phyloP scores from a whole-genome alignment of 2,797 vertebrate species.

The Platalea minor region DNA sequence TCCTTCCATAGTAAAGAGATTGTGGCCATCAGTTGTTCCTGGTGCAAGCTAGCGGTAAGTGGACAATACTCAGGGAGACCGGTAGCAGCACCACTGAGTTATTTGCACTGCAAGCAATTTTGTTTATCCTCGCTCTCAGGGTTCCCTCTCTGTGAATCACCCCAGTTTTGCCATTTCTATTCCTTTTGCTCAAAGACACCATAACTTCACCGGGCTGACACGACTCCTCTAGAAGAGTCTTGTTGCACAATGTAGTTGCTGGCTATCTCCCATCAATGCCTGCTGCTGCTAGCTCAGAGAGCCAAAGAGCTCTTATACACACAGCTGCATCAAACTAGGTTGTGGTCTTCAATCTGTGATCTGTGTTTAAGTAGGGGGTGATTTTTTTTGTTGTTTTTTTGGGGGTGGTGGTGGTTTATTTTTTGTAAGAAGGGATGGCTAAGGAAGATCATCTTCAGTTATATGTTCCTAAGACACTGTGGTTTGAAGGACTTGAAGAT shows the following conservation, averaged over 20 bases:
- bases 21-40: slow-evolving; percentile 98
- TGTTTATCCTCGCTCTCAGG: background rate
- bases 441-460: background rate
- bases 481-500: background rate
- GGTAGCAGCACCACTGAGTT: background rate
- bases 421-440: background rate
- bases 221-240: background rate
- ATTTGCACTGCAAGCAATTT: background rate
- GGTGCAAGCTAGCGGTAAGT: slow-evolving; percentile 99
- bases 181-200: background rate
- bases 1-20: slow-evolving; percentile 99
- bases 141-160: background rate
- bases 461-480: background rate
- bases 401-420: no score
- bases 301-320: background rate
- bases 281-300: background rate
- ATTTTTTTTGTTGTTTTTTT: no score
- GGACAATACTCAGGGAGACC: background rate
- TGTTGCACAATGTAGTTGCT: background rate
- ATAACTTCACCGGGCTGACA: background rate
- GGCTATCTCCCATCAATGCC: background rate
- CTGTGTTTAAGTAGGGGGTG: background rate
- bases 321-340: background rate
- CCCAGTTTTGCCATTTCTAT: background rate
- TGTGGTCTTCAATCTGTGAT: background rate